These are phyloP conservation scores for Sciurus carolinensis DNA, from an alignment of 2,797 vertebrate genomes.

Conservation along the genomic window DNA sequence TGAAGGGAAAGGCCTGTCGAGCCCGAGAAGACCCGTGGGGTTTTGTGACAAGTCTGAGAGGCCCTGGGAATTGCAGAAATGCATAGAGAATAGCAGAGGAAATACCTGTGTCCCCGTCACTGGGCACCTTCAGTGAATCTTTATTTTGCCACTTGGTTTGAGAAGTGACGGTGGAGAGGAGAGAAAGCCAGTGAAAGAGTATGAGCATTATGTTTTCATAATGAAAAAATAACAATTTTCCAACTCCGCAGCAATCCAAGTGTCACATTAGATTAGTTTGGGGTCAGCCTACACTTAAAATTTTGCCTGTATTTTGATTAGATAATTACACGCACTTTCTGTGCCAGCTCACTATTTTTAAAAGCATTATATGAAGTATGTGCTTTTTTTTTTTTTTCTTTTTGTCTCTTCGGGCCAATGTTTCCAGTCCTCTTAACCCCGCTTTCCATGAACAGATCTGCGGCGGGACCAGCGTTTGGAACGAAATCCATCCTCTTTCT, in stretches of 20 bases:
- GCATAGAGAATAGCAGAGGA: neutral
- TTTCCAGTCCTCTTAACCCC: rapidly evolving
- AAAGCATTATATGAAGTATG: neutral
- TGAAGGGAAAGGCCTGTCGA: no score
- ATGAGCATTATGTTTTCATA: neutral
- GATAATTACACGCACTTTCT: neutral
- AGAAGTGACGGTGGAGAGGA: no score
- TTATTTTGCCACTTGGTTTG: neutral
- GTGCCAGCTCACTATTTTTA: neutral
- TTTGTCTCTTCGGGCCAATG: neutral
- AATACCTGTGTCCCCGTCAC: no score
- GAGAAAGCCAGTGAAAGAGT: neutral
- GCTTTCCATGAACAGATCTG: rapidly evolving
- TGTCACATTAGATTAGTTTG: neutral
- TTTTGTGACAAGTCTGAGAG: neutral
- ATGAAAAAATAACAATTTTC: neutral
- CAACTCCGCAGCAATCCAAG: neutral
- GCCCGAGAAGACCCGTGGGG: neutral
- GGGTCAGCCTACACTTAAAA: neutral
- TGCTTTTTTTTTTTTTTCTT: neutral
- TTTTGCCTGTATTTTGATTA: neutral
- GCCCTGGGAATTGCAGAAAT: neutral
- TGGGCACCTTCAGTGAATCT: neutral
- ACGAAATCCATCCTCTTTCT: neutral
- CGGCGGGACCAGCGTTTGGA: rapidly evolving